Evolutionary conservation across 2,113 vertebrate species (phyloP), one percentile per base, ranked within the genome.

Genomic region (Psilopsiagon aymara): DNA sequence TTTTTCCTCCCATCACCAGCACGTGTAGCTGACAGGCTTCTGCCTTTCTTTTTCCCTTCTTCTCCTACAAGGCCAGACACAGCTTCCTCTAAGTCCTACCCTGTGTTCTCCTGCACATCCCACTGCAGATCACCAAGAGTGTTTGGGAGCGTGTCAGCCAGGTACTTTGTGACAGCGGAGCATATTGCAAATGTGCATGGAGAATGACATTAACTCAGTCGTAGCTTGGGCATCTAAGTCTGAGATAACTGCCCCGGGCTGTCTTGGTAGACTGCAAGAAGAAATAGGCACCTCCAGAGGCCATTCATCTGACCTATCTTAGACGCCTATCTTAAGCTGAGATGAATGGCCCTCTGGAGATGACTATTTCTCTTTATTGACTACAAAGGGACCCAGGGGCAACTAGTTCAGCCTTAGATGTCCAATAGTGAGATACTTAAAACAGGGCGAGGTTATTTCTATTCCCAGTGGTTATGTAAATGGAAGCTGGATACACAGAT

Each of bases 401-500:
- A 91, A 84, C 83, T 86, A 41, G 62, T 49, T 91, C 70, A 76
- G 95, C 13, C 89, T 96, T 4, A 91, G 84, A 92, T 89, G 86
- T 97, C 94, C 95, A 68, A 79, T 2, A 87, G 86, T 57, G 92
- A 87, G 94, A 89, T 88, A 74, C 87, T 94, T 87, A 82, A 96
- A 96, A 51, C 19, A 23, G 70, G 88, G 86, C 0, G 80, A 91
- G 80, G 95, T 41, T 83, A 93, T 84, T 86, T 75, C 73, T 92
- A 4, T 86, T 91, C 92, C 90, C 94, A 94, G 88, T 91, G 94
- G 88, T 95, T 96, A 97, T 96, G 96, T 93, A 96, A 96, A 95
- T 95, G 18, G 88, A 17, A 76, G 66, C 73, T 92, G 88, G 80
- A 79, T 92, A 86, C 90, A 86, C 94, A 96, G 92, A 94, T 93